These are phyloP conservation scores for Triplophysa tibetana DNA, from an alignment of 2,113 vertebrate species.

Conservation along the genomic window DNA sequence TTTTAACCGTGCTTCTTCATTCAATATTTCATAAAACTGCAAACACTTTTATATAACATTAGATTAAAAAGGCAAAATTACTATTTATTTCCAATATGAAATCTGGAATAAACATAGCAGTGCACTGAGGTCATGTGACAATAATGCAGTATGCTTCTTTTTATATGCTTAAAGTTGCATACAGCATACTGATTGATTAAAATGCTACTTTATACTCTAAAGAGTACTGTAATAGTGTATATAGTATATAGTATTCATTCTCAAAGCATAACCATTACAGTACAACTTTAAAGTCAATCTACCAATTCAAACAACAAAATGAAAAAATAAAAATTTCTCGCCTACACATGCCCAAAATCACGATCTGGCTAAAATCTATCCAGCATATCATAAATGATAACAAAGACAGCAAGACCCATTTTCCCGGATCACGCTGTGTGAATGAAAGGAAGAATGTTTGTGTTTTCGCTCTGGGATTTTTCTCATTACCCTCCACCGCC, in stretches of 20 bases:
- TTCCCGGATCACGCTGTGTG: constrained; percentile 25
- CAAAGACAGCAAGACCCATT: not conserved
- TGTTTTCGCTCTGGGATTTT: constrained; percentile 27
- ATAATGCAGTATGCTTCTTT: too few relatives aligned
- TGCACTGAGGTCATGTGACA: too few relatives aligned
- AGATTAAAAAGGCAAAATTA: too few relatives aligned
- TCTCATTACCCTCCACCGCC: constrained; percentile 7
- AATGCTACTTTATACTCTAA: not conserved
- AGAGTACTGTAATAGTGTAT: too few relatives aligned
- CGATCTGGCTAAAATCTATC: not conserved
- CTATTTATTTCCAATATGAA: too few relatives aligned
- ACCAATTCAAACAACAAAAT: not conserved
- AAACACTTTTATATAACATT: too few relatives aligned
- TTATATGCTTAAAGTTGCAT: not conserved
- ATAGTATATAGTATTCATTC: too few relatives aligned
- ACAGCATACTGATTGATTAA: not conserved
- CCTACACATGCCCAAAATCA: constrained; percentile 6
- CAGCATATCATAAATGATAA: constrained; percentile 28
- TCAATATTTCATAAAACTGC: too few relatives aligned
- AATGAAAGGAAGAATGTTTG: constrained; percentile 41
- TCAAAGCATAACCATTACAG: too few relatives aligned
- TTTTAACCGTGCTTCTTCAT: too few relatives aligned
- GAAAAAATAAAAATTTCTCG: not conserved
- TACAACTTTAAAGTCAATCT: too few relatives aligned
- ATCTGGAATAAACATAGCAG: too few relatives aligned